Percentiles rank a stretch among this genome's conserved stretches.
phyloP scores from a whole-genome alignment of 2,888 invertebrate genomes.

The Anthophora plumipes region DNA sequence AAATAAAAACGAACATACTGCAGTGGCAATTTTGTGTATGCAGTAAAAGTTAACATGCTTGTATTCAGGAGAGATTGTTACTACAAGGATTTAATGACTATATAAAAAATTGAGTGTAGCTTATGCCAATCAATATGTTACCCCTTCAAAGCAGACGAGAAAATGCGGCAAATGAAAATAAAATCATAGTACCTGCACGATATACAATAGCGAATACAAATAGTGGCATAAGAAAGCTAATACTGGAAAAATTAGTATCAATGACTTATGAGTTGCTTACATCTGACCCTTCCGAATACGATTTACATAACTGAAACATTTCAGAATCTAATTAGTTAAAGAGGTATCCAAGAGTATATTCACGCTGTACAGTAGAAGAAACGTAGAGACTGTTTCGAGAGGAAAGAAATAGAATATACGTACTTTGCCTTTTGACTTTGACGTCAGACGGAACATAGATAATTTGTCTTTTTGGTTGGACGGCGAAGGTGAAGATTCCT shows the following conservation, averaged over 20 bases:
- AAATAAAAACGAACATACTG: slow-evolving; percentile 22
- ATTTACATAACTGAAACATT: slow-evolving; percentile 84
- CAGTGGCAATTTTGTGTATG: slow-evolving; percentile 21
- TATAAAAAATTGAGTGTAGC: slow-evolving; percentile 10
- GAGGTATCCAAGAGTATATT: slow-evolving; percentile 21
- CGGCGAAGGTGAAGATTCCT: slow-evolving; percentile 85
- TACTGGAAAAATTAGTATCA: slow-evolving; percentile 66
- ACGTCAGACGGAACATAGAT: slow-evolving; percentile 87
- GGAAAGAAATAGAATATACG: slow-evolving; percentile 13
- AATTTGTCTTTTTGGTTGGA: slow-evolving; percentile 85
- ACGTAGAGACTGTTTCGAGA: background rate
- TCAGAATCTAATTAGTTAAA: slow-evolving; percentile 68
- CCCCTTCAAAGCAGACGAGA: slow-evolving; percentile 45
- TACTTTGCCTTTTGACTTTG: slow-evolving; percentile 89
- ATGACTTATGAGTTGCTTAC: slow-evolving; percentile 82
- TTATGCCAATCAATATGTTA: slow-evolving; percentile 46
- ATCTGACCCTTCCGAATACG: slow-evolving; percentile 84
- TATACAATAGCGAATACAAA: slow-evolving; percentile 68
- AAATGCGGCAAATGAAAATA: slow-evolving; percentile 63
- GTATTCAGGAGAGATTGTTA: background rate
- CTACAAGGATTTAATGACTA: slow-evolving; percentile 12
- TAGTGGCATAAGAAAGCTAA: slow-evolving; percentile 68
- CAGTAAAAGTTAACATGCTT: slow-evolving; percentile 36
- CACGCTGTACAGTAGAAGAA: slow-evolving; percentile 32
- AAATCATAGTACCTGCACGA: slow-evolving; percentile 68